These are phyloP conservation scores for Hypena proboscidalis DNA, from an alignment of 2,888 invertebrate genomes.

Conservation along the genomic window DNA sequence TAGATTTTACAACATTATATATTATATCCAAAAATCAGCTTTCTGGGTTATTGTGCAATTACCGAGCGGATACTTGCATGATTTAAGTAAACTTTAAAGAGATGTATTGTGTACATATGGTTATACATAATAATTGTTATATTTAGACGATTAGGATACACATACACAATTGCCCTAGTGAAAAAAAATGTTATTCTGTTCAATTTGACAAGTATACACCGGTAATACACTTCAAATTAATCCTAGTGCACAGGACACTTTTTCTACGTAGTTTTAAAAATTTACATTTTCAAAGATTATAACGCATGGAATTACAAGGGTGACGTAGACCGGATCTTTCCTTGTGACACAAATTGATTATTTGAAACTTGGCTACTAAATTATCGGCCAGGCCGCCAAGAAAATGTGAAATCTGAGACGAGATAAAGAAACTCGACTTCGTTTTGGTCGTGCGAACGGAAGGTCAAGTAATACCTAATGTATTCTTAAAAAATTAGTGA, in stretches of 20 bases:
- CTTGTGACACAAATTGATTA: conserved; percentile 15
- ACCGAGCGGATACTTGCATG: too few species aligned
- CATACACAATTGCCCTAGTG: conserved; percentile 49
- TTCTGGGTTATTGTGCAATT: too few species aligned
- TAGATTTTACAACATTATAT: too few species aligned
- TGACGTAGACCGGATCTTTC: conserved; percentile 17
- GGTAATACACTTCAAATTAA: conserved; percentile 57
- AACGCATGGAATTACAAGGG: conserved; percentile 19
- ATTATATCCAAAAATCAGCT: too few species aligned
- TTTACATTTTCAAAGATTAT: conserved; percentile 34
- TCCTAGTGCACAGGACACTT: conserved; percentile 65
- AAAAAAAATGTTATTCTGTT: conserved; percentile 50
- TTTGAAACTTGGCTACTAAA: conserved; percentile 15
- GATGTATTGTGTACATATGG: too few species aligned
- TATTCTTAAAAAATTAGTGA: conserved; percentile 34
- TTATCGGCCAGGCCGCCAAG: conserved; percentile 9
- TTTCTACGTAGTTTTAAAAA: conserved; percentile 57
- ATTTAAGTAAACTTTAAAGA: too few species aligned
- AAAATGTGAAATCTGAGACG: conserved; percentile 3
- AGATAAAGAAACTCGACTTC: conserved; percentile 1
- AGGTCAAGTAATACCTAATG: conserved; percentile 29
- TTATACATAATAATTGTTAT: conserved; percentile 50
- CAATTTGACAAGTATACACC: conserved; percentile 56
- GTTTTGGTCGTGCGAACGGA: conserved; percentile 12
- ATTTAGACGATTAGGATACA: conserved; percentile 55